Percentiles rank a stretch among this genome's conserved stretches.
Conservation (phyloP, 2,888 invertebrate genomes). For the Torymus tubicola region DNA sequence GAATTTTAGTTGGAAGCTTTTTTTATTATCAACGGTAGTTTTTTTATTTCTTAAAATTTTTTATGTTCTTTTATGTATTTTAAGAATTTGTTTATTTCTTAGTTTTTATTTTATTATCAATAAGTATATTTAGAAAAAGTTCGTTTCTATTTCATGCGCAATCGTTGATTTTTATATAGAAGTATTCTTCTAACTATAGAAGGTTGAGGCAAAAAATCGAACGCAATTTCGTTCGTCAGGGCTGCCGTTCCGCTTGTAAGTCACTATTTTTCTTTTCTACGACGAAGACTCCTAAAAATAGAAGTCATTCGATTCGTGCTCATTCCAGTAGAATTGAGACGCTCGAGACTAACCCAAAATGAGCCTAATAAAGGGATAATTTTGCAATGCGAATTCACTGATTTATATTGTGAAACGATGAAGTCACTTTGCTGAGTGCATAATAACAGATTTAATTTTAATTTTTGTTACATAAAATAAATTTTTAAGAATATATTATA, state of each 20-base stretch:
- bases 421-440: constrained; percentile 49
- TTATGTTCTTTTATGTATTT: constrained; percentile 50
- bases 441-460: constrained; percentile 13
- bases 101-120: constrained; percentile 43
- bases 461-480: not conserved
- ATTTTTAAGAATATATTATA: too few relatives aligned
- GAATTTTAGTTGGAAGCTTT: constrained; percentile 40
- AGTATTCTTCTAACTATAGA: constrained; percentile 27
- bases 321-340: constrained; percentile 50
- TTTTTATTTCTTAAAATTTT: constrained; percentile 48
- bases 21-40: constrained; percentile 39
- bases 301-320: constrained; percentile 35
- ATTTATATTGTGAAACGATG: constrained; percentile 31
- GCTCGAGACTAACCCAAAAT: constrained; percentile 34
- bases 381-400: constrained; percentile 30
- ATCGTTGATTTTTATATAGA: constrained; percentile 40
- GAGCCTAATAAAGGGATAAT: constrained; percentile 24
- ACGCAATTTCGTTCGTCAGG: not conserved
- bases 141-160: constrained; percentile 46
- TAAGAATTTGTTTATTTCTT: constrained; percentile 41
- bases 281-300: not conserved
- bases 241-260: constrained; percentile 4
- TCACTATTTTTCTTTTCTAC: constrained; percentile 34
- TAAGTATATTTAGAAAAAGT: constrained; percentile 30
- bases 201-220: constrained; percentile 16